Conservation (phyloP, 2,113 vertebrate species). For the Megaptera novaeangliae region DNA sequence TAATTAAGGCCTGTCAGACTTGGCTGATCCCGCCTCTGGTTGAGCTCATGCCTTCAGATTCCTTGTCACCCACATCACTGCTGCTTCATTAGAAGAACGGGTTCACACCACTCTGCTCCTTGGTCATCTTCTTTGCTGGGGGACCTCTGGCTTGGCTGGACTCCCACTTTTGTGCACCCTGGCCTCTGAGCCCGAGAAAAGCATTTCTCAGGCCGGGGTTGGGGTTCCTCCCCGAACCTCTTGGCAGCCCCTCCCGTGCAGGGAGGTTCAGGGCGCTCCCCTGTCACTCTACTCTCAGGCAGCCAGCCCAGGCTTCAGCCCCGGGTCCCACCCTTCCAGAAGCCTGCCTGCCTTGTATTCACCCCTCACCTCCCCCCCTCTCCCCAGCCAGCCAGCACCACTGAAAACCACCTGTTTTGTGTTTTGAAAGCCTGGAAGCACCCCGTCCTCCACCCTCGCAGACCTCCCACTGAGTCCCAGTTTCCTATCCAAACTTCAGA, state of each 20-base stretch:
- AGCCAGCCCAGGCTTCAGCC: not conserved
- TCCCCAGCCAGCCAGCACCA: not conserved
- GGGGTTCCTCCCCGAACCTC: not conserved
- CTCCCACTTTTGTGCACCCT: not conserved
- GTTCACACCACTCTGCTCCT: not conserved
- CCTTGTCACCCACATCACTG: not conserved
- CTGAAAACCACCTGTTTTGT: constrained; percentile 70
- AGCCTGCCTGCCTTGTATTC: not conserved
- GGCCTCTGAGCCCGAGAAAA: not conserved
- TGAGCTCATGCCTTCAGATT: not conserved
- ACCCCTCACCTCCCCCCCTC: not conserved
- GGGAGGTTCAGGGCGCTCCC: not conserved
- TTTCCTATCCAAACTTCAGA: constrained; percentile 51
- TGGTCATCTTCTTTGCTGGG: not conserved
- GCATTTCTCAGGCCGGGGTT: not conserved
- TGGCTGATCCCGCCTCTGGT: not conserved
- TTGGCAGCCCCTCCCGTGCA: not conserved
- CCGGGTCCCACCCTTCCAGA: not conserved
- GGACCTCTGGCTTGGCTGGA: not conserved
- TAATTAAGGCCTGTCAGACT: constrained; percentile 22
- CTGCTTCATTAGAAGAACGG: not conserved
- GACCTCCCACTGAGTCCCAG: constrained; percentile 70
- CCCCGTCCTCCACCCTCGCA: not conserved
- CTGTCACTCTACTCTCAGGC: not conserved
- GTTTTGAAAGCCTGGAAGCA: constrained; percentile 55